Evolutionary conservation across 2,888 invertebrate species (phyloP), one percentile per base, ranked within the genome.

Genomic region (Hyalella azteca): DNA sequence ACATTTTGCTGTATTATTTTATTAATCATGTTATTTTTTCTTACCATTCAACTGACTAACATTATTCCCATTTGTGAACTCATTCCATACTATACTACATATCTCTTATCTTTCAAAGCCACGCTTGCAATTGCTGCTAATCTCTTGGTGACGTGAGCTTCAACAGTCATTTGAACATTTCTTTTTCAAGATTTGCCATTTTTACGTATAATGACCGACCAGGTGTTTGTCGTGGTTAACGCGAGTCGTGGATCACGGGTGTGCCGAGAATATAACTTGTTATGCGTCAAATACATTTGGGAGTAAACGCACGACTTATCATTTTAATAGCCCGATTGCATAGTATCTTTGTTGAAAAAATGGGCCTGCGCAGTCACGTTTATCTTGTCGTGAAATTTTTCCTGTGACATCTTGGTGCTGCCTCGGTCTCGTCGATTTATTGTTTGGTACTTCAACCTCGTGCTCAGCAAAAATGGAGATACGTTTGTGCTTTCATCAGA

Each of bases 251-350:
- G 66, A 66, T 66, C 66, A 66, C 66, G 66, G 36, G 66, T 66
- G 36, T 36, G 66, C 66, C n/a, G 39, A 54, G 19, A 54, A 66
- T 66, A 66, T 66, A 36, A 66, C 66, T 66, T 66, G 66, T 66
- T 66, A 66, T 66, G 32, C 66, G 66, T 66, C 66, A 66, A 66
- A 66, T 66, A 66, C 66, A 66, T 66, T 66, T 66, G 66, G 66
- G 66, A 66, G 66, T 66, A 66, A 66, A 66, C 36, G 29, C 54
- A 13, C 54, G 11, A 29, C 54, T 22, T 54, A 54, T 54, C 29
- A 7, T 54, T 54, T 13, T n/a, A n/a, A n/a, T n/a, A n/a, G n/a
- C n/a, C n/a, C n/a, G n/a, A n/a, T n/a, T n/a, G n/a, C n/a, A n/a
- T n/a, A n/a, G n/a, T n/a, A n/a, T n/a, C n/a, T n/a, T n/a, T n/a